Base-by-base conservation (phyloP, 2,113 vertebrate species). In the Macrotis lagotis region DNA sequence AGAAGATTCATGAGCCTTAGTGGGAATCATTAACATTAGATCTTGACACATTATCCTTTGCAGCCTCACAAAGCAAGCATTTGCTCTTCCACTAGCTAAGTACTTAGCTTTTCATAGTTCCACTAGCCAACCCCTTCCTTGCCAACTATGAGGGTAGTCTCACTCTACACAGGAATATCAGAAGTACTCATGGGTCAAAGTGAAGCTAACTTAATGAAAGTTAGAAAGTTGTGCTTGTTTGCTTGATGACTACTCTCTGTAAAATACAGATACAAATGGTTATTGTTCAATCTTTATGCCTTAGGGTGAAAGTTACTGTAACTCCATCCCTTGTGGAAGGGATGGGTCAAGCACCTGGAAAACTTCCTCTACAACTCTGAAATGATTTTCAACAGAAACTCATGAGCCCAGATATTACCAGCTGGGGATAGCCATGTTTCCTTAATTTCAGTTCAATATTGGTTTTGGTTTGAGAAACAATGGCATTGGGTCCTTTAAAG, bases 301-400 rank as follows among this genome's bases (percentile, higher is more conserved):
- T 97, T 95, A 96, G 97, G 97, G 97, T 93, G 95, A 90, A 89
- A 83, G 53, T 96, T 95, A 95, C 96, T 97, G 94, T 96, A 93
- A 97, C 90, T 94, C 95, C 95, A 50, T 94, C 97, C 55, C 88
- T 94, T 50, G 94, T 93, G 95, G 91, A 93, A 59, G 50, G 92
- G 88, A 48, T 2, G 14, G 93, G 52, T 94, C 50, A 91, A 96
- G 91, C 55, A 89, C 92, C 66, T 93, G 47, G 31, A 93, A 92
- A 53, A 89, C 94, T 97, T 97, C 96, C 95, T 96, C 59, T 95
- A 92, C 94, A 88, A 96, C 55, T 95, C 94, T 94, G 95, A 97
- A 94, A 97, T 96, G 51, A 26, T 48, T 91, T 93, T 83, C 93
- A 24, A 50, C 89, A 92, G 89, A 94, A 50, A 90, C n/a, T 19